Percentiles rank a stretch among this genome's conserved stretches.
Conservation (phyloP, 2,888 invertebrate species). For the Xanthorhoe designata region DNA sequence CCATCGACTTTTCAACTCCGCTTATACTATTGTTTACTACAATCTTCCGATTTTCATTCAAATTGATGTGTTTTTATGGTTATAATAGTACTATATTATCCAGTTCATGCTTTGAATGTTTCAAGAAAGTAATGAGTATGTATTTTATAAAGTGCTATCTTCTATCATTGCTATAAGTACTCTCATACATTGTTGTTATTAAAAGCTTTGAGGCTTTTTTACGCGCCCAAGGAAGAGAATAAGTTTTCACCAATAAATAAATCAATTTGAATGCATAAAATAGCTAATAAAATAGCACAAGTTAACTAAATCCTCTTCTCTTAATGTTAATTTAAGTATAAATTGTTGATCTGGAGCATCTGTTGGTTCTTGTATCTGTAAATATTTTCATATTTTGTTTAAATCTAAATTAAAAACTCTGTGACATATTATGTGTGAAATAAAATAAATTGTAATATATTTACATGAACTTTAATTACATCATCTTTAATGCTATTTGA, state of each 20-base stretch:
- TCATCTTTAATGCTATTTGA: slow-evolving; percentile 1
- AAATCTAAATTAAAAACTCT: slow-evolving; percentile 72
- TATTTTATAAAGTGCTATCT: background rate
- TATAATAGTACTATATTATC: background rate
- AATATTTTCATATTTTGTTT: slow-evolving; percentile 78
- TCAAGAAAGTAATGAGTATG: background rate
- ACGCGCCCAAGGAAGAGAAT: background rate
- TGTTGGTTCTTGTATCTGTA: slow-evolving; percentile 81
- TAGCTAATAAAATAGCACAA: slow-evolving; percentile 36
- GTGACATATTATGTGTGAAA: slow-evolving; percentile 82
- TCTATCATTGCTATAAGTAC: background rate
- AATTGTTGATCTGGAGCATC: slow-evolving; percentile 76
- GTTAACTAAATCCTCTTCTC: slow-evolving; percentile 39
- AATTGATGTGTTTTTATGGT: slow-evolving; percentile 30
- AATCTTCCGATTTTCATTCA: slow-evolving; percentile 25
- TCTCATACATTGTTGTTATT: background rate
- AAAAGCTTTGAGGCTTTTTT: background rate
- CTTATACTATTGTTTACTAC: slow-evolving; percentile 34
- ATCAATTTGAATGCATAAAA: slow-evolving; percentile 38
- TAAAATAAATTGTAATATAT: slow-evolving; percentile 83
- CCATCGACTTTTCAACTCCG: slow-evolving; percentile 10
- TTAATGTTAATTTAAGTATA: slow-evolving; percentile 59
- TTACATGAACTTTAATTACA: slow-evolving; percentile 42
- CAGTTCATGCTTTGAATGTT: slow-evolving; percentile 2
- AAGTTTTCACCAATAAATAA: slow-evolving; percentile 4